Percentiles rank a stretch among this genome's conserved stretches.
Conservation (phyloP, 2,113 vertebrate species). For the Tympanuchus pallidicinctus region DNA sequence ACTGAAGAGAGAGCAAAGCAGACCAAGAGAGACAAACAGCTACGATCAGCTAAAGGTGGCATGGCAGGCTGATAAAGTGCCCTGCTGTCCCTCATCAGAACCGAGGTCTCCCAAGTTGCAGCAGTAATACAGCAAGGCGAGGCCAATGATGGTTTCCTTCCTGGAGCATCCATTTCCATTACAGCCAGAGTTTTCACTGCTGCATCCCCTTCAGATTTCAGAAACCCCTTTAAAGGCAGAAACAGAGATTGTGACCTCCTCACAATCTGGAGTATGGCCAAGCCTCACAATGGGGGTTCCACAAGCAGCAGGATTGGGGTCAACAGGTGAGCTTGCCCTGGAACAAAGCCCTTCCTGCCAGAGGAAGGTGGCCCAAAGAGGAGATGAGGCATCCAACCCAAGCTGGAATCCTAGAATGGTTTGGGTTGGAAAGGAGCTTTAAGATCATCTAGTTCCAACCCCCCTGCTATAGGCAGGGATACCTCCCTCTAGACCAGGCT, state of each 20-base stretch:
- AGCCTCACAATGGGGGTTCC: neutral
- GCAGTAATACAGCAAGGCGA: neutral
- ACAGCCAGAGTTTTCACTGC: neutral
- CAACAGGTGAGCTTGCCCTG: neutral
- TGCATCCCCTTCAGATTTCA: neutral
- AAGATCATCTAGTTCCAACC: no score
- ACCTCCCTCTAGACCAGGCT: no score
- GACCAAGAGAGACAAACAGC: neutral
- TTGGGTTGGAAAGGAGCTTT: no score
- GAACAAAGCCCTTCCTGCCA: neutral
- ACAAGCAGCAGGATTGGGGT: neutral
- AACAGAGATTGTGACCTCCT: neutral
- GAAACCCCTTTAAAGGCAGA: neutral
- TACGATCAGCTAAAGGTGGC: accelerated
- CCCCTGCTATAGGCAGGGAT: no score
- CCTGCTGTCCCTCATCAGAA: neutral
- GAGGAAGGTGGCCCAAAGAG: neutral
- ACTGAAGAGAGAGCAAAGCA: neutral
- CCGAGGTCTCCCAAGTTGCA: no score
- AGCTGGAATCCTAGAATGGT: neutral
- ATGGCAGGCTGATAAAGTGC: neutral
- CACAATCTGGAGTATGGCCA: neutral
- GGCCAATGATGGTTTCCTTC: neutral
- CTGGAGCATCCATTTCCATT: neutral
- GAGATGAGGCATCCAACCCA: neutral